Evolutionary conservation across 2,113 vertebrate species (phyloP).

Genomic region (Dipodomys stephensi): DNA sequence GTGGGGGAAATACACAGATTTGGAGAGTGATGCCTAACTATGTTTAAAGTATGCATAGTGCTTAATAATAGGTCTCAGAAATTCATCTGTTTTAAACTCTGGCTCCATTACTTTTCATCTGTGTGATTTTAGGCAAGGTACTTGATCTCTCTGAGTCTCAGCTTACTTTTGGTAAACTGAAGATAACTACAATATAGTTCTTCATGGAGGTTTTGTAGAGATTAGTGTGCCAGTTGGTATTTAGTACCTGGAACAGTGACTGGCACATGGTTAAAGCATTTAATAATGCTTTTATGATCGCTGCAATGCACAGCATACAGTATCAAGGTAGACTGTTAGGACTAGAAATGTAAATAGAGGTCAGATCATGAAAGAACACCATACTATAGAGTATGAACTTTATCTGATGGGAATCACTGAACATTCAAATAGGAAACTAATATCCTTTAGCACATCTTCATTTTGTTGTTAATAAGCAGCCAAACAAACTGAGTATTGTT

Average conservation of each 20-base stretch:
- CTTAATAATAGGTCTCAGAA: neutral
- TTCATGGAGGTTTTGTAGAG: neutral
- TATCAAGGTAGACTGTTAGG: neutral
- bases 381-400: neutral
- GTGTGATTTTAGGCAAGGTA: conserved; percentile 1
- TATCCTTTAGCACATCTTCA: conserved; percentile 51
- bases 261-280: neutral
- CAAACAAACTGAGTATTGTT: neutral
- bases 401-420: neutral
- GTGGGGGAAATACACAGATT: neutral
- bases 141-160: neutral
- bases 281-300: neutral
- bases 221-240: conserved; percentile 21
- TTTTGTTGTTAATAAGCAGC: conserved; percentile 57
- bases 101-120: neutral
- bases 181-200: neutral
- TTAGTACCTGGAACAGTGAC: neutral
- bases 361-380: conserved; percentile 6
- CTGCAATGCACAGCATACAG: neutral
- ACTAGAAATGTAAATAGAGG: conserved; percentile 21
- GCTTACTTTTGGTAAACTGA: conserved; percentile 32
- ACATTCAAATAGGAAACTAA: conserved; percentile 45
- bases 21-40: neutral
- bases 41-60: neutral
- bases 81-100: neutral